Evolutionary conservation across 2,113 vertebrate species (phyloP), one percentile per base, ranked within the genome.

Genomic region (Lamprotornis superbus): DNA sequence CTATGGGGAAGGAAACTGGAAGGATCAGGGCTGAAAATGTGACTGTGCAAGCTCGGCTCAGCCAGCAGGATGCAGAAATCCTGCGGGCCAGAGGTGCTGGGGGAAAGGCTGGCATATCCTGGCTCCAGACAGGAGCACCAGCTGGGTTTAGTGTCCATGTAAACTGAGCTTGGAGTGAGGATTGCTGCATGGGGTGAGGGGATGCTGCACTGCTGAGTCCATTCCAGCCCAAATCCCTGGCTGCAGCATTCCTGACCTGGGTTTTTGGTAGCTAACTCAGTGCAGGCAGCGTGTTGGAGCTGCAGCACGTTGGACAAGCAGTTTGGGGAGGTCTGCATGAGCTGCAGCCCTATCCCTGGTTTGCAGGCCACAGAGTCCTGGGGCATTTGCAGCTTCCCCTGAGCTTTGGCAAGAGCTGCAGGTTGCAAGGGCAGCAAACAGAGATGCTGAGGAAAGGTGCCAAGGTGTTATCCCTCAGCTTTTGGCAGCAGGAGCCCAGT

Each of bases 1-100:
- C 96, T 93, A 92, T 84, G 93, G 93, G 96, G 94, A 96, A 96
- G 94, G 92, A 96, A 96, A 96, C 96, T 95, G 93, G 94, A 87
- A 96, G 95, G 96, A 96, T 83, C 95, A 95, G 94, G 71, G 71
- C 68, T 97, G 94, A 57, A 94, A 90, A 95, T 92, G 92, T 14
- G 77, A 75, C 92, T 71, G 10, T 87, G 95, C 94, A 84, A 73
- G 95, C 95, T 95, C 73, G 9, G 0, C 90, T 90, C 90, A 89
- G 88, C 85, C 52, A 0, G 83, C 83, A 59, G 64, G 88, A 52
- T 50, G 87, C 88, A 71, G 4, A 35, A 78, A 74, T 83, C 67
- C 69, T 21, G 52, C 6, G 8, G 67, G 75, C 59, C 87, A 47
- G 56, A 52, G 68, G 9, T 76, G 85, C 70, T 49, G 69, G 70